Base-by-base conservation (phyloP, 2,888 invertebrate genomes). In the Phanerotoma sp. region DNA sequence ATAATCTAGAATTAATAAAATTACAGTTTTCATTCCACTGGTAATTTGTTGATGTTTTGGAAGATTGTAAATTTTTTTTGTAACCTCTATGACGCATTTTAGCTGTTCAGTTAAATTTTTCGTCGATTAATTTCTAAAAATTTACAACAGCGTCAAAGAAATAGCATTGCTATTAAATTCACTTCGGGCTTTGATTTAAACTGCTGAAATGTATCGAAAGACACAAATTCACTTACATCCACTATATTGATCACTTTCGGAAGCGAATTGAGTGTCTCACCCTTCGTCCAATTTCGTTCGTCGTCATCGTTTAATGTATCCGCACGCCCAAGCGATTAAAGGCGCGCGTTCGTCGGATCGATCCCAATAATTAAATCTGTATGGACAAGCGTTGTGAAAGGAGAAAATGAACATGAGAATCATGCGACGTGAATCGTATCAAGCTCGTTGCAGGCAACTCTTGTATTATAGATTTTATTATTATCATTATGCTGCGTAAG, bases 311-410 rank as follows among this genome's bases (percentile, higher is more conserved):
- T 35, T 35, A n/a, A 35, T 35, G 15, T 15, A 41, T 56, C 35
- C 38, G 58, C 62, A 66, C 69, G 66, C 67, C 70, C 68, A 65
- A 51, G 48, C 68, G 70, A 70, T 72, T 69, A 69, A 69, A 65
- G 61, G 63, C 61, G 63, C 66, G 66, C 54, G 56, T 63, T 21
- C n/a, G 25, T 33, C 44, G 48, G 62, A 68, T 72, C 67, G 70
- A 70, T 71, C 58, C 60, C 52, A 66, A 72, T 73, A 71, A 73
- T 72, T 70, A 71, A 72, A 71, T 66, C 62, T 60, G 63, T 65
- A 63, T 61, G 54, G 47, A 53, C 49, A 49, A 46, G 44, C 44
- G 13, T 47, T 47, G 32, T 51, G 42, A 47, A 47, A 51, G 51
- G 41, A 42, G 38, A 40, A 41, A 22, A 41, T 15, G 40, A 58